A percentile compares a stretch with the other conserved stretches of the same genome.
Conservation (phyloP, 2,888 invertebrate genomes). For the Tenthredo amoena region DNA sequence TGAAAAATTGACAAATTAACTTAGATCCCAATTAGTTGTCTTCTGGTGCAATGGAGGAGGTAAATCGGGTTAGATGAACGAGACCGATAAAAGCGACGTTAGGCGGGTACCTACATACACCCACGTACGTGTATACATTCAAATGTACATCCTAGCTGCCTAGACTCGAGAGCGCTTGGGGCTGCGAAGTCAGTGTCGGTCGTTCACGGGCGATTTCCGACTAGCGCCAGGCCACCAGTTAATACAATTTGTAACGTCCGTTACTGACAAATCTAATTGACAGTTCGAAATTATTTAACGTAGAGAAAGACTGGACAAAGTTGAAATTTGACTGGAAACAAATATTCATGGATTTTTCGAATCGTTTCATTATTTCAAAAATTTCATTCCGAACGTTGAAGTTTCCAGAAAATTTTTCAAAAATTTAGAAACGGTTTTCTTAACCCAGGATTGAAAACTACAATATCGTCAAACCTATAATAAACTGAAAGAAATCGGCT, state of each 20-base stretch:
- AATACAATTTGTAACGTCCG: constrained; percentile 63
- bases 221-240: constrained; percentile 47
- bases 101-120: neutral
- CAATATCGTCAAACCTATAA: neutral
- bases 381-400: neutral
- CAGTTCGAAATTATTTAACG: constrained; percentile 72
- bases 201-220: constrained; percentile 36
- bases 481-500: neutral
- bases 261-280: constrained; percentile 74
- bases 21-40: constrained; percentile 34
- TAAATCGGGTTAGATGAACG: constrained; percentile 38
- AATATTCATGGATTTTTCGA: constrained; percentile 21
- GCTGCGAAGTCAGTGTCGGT: constrained; percentile 26
- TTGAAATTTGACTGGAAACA: neutral
- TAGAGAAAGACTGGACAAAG: neutral
- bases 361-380: neutral
- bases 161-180: constrained; percentile 28
- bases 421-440: neutral
- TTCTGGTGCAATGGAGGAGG: constrained; percentile 17
- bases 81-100: constrained; percentile 33
- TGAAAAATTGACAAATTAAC: constrained; percentile 43
- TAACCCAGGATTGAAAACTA: neutral
- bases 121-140: neutral
- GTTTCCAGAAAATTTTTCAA: neutral
- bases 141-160: constrained; percentile 5